phyloP scores from a whole-genome alignment of 2,797 vertebrate species.

The Pelobates cultripes region DNA sequence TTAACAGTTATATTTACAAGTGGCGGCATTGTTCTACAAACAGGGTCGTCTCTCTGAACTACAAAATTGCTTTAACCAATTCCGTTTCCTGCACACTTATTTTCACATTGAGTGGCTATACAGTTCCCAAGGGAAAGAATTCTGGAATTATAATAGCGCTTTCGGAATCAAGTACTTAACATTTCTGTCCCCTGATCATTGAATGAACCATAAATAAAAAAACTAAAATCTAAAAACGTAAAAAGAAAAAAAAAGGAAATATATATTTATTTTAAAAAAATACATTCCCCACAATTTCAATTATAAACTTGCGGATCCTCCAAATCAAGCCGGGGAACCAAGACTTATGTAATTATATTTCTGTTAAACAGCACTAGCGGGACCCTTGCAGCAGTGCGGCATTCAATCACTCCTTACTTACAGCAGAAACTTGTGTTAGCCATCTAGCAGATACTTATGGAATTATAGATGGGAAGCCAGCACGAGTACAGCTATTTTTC shows the following conservation, averaged over 20 bases:
- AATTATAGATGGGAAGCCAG: slow-evolving; percentile 53
- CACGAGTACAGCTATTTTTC: slow-evolving; percentile 42
- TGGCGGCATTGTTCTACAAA: no score
- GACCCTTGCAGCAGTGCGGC: slow-evolving; percentile 47
- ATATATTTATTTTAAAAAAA: no score
- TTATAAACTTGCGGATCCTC: slow-evolving; percentile 24
- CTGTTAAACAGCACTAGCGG: slow-evolving; percentile 53
- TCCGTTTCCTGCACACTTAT: no score
- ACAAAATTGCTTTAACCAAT: no score
- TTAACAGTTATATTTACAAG: no score
- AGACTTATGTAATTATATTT: slow-evolving; percentile 48
- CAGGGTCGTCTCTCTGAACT: no score
- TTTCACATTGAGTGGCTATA: no score
- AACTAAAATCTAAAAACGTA: no score
- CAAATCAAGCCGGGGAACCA: slow-evolving; percentile 29
- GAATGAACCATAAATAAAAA: slow-evolving; percentile 14
- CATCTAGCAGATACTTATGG: slow-evolving; percentile 47
- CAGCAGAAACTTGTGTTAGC: slow-evolving; percentile 40
- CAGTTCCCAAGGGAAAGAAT: no score
- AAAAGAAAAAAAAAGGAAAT: no score
- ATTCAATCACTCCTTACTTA: slow-evolving; percentile 51
- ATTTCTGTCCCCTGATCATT: slow-evolving; percentile 12
- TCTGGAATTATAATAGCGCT: neutral
- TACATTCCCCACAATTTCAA: slow-evolving; percentile 4
- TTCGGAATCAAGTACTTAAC: neutral